Percentiles rank a stretch among this genome's conserved stretches.
These are phyloP conservation scores for Drosophila serrata DNA, from an alignment of 1,140 invertebrate genomes.

Conservation along the genomic window DNA sequence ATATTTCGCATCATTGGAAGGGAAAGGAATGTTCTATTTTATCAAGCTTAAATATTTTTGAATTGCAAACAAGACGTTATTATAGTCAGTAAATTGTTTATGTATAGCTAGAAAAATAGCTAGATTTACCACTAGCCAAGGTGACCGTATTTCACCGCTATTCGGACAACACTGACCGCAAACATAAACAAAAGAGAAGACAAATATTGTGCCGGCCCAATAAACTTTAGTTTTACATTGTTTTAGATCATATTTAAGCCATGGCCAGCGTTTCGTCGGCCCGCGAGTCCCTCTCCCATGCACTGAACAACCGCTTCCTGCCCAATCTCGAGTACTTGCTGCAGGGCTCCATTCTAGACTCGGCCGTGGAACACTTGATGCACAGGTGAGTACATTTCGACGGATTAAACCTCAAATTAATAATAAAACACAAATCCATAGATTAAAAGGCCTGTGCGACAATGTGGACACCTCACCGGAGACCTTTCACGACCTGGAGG, in stretches of 20 bases:
- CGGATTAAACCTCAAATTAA: too few species aligned
- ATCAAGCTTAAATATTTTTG: neutral
- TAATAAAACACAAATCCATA: neutral
- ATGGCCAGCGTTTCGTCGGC: conserved; percentile 87
- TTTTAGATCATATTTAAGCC: neutral
- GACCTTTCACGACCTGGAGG: conserved; percentile 96
- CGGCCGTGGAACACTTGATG: conserved; percentile 95
- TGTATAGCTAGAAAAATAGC: neutral
- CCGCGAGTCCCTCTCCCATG: conserved; percentile 91
- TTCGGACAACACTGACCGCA: neutral
- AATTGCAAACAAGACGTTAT: neutral
- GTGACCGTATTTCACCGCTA: neutral
- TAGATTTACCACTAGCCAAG: neutral
- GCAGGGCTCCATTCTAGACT: conserved; percentile 96
- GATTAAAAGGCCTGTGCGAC: conserved; percentile 95
- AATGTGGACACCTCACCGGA: conserved; percentile 96
- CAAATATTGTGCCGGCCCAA: neutral
- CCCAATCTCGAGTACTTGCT: conserved; percentile 96
- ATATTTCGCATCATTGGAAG: neutral
- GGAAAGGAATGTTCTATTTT: neutral
- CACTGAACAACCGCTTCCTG: conserved; percentile 93
- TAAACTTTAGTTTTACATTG: neutral
- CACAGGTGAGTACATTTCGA: conserved; percentile 87
- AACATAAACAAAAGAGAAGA: conserved; percentile 6
- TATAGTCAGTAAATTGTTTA: neutral